Evolutionary conservation across 2,113 vertebrate genomes (phyloP), one percentile per base, ranked within the genome.

Genomic region (Balaenoptera acutorostrata): DNA sequence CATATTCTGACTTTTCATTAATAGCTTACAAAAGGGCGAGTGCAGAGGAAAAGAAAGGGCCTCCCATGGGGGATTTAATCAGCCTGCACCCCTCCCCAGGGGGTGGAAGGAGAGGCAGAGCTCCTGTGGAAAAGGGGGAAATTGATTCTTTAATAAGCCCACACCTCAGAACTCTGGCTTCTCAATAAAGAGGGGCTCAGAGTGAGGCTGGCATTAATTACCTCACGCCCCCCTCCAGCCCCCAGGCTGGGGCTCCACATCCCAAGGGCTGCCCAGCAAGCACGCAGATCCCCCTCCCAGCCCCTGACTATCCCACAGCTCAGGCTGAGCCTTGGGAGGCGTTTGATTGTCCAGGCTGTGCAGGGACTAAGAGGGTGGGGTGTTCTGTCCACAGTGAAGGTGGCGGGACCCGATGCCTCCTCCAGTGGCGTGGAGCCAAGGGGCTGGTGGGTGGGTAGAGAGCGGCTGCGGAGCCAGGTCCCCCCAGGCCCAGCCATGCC

Each of bases 1-100:
- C 98, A 98, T 96, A 96, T 97, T 98, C 98, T 36, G 31, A 98
- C 97, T 98, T 98, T 98, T 99, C 98, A 98, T 98, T 98, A 98
- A 98, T 94, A 95, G 98, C 95, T 98, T 97, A 98, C 98, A 98
- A 98, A 98, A 97, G 97, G 95, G 97, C 36, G 52, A 39, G n/a
- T 75, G 61, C 88, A 1, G 25, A n/a, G 94, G 86, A 96, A 93
- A 90, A 95, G 97, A 94, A 85, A 89, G 90, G 88, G 84, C 31
- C 94, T 95, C 80, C 95, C 90, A 86, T 83, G 33, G 44, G 92
- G 95, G 82, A 78, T 96, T 98, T 96, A 98, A 98, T 97, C 98
- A 98, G 92, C 97, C 96, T 98, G 41, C 44, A 3, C 55, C 91
- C 88, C 97, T 98, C 98, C 88, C 96, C 63, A 31, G 97, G 98